Conservation (phyloP, 2,888 invertebrate genomes). For the Creontiades dilutus region DNA sequence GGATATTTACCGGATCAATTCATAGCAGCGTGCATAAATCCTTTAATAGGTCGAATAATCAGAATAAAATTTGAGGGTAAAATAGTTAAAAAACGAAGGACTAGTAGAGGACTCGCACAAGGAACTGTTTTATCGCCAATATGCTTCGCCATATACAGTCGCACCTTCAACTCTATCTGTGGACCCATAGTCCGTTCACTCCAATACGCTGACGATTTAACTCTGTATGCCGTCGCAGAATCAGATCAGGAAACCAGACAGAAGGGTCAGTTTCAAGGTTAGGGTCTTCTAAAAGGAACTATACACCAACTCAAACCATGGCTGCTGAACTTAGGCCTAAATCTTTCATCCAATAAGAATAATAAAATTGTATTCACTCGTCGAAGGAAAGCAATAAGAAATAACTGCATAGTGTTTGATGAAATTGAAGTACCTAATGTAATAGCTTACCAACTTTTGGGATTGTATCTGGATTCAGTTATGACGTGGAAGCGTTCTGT, state of each 20-base stretch:
- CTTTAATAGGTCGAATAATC: background rate
- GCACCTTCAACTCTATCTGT: background rate
- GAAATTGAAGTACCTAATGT: background rate
- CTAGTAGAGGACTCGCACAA: slow-evolving; percentile 31
- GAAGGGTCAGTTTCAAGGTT: no score
- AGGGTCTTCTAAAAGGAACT: background rate
- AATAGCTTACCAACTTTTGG: background rate
- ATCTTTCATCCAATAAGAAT: background rate
- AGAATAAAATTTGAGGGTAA: background rate
- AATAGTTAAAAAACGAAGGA: background rate
- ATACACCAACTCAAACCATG: background rate
- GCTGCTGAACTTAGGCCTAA: slow-evolving; percentile 20
- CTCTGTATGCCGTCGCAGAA: background rate
- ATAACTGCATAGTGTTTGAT: background rate
- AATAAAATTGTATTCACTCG: background rate
- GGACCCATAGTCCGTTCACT: background rate
- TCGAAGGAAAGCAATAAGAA: background rate
- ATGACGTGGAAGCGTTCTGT: slow-evolving; percentile 18
- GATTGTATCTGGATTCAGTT: background rate
- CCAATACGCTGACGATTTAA: slow-evolving; percentile 4
- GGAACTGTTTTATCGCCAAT: slow-evolving; percentile 1
- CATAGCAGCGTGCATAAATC: slow-evolving; percentile 1
- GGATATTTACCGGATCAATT: slow-evolving; percentile 17
- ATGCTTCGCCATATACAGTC: slow-evolving; percentile 6
- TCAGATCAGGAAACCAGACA: background rate